phyloP scores from a whole-genome alignment of 1,140 invertebrate species.

The Spodoptera litura region DNA sequence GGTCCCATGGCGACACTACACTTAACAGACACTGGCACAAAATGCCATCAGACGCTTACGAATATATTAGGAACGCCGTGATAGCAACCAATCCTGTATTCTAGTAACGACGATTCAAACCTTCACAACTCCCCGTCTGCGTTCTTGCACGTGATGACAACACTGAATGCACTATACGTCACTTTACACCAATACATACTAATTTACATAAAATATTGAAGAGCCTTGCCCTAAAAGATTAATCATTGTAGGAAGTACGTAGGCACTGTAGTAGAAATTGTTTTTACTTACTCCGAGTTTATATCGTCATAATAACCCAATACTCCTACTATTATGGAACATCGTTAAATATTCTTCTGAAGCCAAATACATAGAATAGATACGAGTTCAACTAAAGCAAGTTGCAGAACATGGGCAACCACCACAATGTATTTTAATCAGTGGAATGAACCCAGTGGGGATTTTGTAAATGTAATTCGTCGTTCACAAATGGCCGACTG shows the following conservation, averaged over 20 bases:
- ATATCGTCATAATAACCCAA: conserved; percentile 61
- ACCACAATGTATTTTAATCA: conserved; percentile 48
- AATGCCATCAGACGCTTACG: conserved; percentile 65
- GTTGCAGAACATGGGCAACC: conserved; percentile 24
- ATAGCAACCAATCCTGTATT: conserved; percentile 43
- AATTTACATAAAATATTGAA: conserved; percentile 81
- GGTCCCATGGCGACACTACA: conserved; percentile 66
- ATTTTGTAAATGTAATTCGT: conserved; percentile 56
- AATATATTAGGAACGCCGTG: conserved; percentile 45
- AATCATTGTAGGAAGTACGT: conserved; percentile 83
- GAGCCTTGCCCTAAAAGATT: conserved; percentile 82
- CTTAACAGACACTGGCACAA: conserved; percentile 50
- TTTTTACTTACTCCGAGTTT: conserved; percentile 70
- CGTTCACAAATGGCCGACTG: conserved; percentile 75
- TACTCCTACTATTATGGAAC: conserved; percentile 18
- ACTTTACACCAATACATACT: conserved; percentile 72
- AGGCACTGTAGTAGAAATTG: conserved; percentile 72
- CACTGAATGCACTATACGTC: conserved; percentile 73
- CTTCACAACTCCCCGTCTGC: conserved; percentile 63
- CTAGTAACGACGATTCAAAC: conserved; percentile 41
- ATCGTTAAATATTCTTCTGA: conserved; percentile 45
- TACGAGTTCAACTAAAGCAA: conserved; percentile 47
- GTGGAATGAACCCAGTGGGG: conserved; percentile 55
- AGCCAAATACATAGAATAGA: conserved; percentile 29
- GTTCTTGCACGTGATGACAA: conserved; percentile 73